Conservation (phyloP, 2,888 invertebrate species). For the Eristalis pertinax region DNA sequence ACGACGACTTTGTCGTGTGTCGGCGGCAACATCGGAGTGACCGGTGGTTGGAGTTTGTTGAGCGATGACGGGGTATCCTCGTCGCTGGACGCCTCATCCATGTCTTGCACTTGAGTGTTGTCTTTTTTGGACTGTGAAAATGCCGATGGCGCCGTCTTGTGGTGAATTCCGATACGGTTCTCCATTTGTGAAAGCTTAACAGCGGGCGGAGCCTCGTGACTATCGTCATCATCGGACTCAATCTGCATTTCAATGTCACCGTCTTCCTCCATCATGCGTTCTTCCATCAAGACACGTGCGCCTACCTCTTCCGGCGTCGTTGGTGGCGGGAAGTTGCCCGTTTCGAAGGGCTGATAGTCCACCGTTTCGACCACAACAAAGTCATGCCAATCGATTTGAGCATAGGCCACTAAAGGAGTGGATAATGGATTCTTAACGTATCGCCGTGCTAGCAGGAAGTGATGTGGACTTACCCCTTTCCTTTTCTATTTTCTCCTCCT, state of each 20-base stretch:
- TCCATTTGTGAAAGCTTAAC: constrained; percentile 87
- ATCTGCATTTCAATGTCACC: constrained; percentile 95
- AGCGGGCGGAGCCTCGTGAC: constrained; percentile 79
- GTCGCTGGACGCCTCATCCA: constrained; percentile 94
- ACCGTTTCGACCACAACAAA: constrained; percentile 99
- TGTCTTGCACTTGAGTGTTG: constrained; percentile 89
- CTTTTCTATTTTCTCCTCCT: constrained; percentile 96
- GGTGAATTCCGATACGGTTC: constrained; percentile 82
- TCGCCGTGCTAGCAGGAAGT: background rate
- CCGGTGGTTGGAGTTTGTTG: constrained; percentile 78
- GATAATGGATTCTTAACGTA: background rate
- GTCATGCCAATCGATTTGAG: constrained; percentile 99
- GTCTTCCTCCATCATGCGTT: constrained; percentile 88
- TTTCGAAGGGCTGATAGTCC: constrained; percentile 98
- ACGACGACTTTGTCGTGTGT: constrained; percentile 96
- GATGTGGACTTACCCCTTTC: constrained; percentile 86
- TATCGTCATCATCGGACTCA: constrained; percentile 90
- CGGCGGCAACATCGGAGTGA: constrained; percentile 89
- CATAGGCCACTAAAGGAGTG: constrained; percentile 90
- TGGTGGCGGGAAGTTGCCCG: constrained; percentile 97
- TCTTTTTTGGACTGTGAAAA: constrained; percentile 80
- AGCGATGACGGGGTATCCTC: constrained; percentile 84
- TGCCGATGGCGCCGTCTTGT: constrained; percentile 80
- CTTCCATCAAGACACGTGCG: constrained; percentile 94
- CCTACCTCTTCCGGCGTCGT: constrained; percentile 99